These are phyloP conservation scores for Lithophane socia DNA, from an alignment of 2,888 invertebrate genomes.

Conservation along the genomic window DNA sequence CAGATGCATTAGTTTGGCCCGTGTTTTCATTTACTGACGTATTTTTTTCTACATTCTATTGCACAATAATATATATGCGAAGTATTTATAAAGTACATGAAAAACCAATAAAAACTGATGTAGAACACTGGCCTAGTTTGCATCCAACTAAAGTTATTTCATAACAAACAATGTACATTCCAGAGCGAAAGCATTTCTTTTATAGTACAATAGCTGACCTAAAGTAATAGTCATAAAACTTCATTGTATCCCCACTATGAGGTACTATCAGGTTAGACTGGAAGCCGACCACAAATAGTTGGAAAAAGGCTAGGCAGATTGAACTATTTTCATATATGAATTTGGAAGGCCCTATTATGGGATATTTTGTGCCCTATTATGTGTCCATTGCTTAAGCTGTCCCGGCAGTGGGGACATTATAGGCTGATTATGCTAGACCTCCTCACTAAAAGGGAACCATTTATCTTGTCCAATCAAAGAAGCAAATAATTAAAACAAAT, in stretches of 20 bases:
- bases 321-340: too few relatives aligned
- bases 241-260: slow-evolving; percentile 40
- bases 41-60: too few relatives aligned
- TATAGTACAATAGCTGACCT: slow-evolving; percentile 45
- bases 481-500: slow-evolving; percentile 80
- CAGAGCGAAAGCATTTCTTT: slow-evolving; percentile 17
- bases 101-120: neutral
- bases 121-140: slow-evolving; percentile 16
- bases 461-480: slow-evolving; percentile 54
- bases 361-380: too few relatives aligned
- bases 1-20: too few relatives aligned
- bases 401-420: too few relatives aligned
- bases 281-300: too few relatives aligned
- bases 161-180: slow-evolving; percentile 45
- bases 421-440: too few relatives aligned
- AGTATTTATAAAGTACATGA: neutral
- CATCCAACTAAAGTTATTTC: slow-evolving; percentile 23
- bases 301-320: too few relatives aligned
- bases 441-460: slow-evolving; percentile 1
- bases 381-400: too few relatives aligned
- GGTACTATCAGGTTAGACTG: too few relatives aligned
- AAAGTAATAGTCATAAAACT: slow-evolving; percentile 51
- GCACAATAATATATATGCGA: neutral
- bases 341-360: too few relatives aligned
- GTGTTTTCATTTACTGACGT: too few relatives aligned